Conservation (phyloP, 2,113 vertebrate species). For the Oplegnathus fasciatus region DNA sequence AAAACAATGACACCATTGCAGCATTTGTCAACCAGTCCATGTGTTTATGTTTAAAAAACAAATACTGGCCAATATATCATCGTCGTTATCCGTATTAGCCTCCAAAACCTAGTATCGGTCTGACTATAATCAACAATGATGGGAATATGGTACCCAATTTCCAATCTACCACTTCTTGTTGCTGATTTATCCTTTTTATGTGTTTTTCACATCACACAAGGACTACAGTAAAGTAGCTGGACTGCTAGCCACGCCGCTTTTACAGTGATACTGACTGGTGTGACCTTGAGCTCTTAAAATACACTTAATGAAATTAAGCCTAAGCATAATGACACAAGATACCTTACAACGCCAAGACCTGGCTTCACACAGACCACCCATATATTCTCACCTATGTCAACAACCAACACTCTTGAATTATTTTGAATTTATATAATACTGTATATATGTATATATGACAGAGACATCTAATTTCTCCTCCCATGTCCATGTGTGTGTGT, state of each 20-base stretch:
- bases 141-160: background rate
- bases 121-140: background rate
- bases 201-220: background rate
- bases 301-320: background rate
- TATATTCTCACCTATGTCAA: background rate
- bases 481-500: background rate
- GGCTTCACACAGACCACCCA: background rate
- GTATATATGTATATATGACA: too few relatives aligned
- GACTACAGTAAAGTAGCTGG: background rate
- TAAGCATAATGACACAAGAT: background rate
- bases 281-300: background rate
- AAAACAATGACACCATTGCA: background rate
- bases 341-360: background rate
- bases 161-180: background rate
- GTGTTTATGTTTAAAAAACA: too few relatives aligned
- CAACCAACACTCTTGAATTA: background rate
- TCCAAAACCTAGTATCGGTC: background rate
- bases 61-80: too few relatives aligned
- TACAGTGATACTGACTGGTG: background rate
- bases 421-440: too few relatives aligned
- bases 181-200: background rate
- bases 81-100: background rate
- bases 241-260: background rate
- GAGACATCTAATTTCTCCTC: background rate
- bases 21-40: background rate